These are phyloP conservation scores for Tetrapedia diversipes DNA, from an alignment of 2,888 invertebrate genomes.

Conservation along the genomic window DNA sequence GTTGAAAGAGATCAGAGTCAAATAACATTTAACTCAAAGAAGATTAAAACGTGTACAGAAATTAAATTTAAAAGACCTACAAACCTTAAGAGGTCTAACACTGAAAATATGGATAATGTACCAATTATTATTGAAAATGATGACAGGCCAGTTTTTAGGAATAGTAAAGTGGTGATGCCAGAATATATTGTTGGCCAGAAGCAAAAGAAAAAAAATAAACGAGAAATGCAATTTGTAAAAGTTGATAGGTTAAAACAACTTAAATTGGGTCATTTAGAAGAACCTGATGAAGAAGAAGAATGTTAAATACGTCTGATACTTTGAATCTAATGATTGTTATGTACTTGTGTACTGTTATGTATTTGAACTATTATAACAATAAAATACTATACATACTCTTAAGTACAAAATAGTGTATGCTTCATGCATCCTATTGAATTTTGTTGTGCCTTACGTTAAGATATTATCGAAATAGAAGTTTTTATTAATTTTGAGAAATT, in stretches of 20 bases:
- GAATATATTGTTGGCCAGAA: conserved; percentile 91
- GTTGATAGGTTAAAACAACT: conserved; percentile 79
- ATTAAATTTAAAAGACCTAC: conserved; percentile 73
- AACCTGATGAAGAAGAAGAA: conserved; percentile 83
- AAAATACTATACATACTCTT: conserved; percentile 13
- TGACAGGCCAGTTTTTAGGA: conserved; percentile 85
- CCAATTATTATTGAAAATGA: conserved; percentile 65
- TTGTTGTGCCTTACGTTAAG: neutral
- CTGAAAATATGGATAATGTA: conserved; percentile 5
- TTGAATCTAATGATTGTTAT: conserved; percentile 6
- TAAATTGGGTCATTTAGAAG: conserved; percentile 85
- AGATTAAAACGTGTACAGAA: conserved; percentile 51
- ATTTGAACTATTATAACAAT: conserved; percentile 32
- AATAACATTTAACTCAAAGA: conserved; percentile 51
- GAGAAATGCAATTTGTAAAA: conserved; percentile 51
- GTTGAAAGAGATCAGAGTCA: conserved; percentile 6
- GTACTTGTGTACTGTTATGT: too few relatives aligned
- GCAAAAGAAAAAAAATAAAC: conserved; percentile 82
- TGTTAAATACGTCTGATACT: conserved; percentile 11
- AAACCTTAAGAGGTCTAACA: too few relatives aligned
- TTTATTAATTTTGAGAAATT: neutral
- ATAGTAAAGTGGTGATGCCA: conserved; percentile 90
- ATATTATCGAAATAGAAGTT: neutral
- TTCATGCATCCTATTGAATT: neutral
- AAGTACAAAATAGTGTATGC: neutral